These are phyloP conservation scores for Carettochelys insculpta DNA, from an alignment of 2,113 vertebrate genomes.

Conservation along the genomic window DNA sequence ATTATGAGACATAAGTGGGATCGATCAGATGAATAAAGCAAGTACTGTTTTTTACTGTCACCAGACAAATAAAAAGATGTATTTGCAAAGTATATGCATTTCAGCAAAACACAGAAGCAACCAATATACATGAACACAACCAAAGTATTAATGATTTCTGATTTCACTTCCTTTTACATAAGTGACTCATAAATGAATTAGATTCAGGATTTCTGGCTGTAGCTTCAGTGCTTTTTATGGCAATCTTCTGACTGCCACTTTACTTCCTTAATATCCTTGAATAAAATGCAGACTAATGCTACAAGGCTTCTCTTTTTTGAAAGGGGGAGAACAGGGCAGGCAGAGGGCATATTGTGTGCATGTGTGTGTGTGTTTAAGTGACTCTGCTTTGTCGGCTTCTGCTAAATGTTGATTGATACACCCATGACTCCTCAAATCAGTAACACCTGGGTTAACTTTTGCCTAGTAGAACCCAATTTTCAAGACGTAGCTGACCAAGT, in stretches of 20 bases:
- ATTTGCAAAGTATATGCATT: background rate
- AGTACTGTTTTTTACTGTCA: background rate
- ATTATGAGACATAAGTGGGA: background rate
- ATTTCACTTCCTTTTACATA: fast-evolving
- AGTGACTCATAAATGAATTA: background rate
- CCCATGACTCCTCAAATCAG: background rate
- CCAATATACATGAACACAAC: background rate
- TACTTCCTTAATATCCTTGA: background rate
- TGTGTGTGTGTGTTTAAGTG: background rate
- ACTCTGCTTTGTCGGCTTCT: background rate
- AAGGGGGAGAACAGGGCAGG: too few relatives aligned
- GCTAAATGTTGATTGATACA: background rate
- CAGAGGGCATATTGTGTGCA: too few relatives aligned
- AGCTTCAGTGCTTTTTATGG: background rate
- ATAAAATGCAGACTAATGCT: fast-evolving
- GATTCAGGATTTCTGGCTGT: fast-evolving
- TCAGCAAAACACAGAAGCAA: background rate
- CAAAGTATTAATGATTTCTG: too few relatives aligned
- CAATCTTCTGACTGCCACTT: fast-evolving
- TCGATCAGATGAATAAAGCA: too few relatives aligned
- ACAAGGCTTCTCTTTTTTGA: background rate
- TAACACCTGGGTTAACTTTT: background rate
- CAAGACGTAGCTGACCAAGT: too few relatives aligned
- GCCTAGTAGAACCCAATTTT: background rate
- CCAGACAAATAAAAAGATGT: background rate